phyloP scores from a whole-genome alignment of 2,888 invertebrate species.

The Agriopis marginaria region DNA sequence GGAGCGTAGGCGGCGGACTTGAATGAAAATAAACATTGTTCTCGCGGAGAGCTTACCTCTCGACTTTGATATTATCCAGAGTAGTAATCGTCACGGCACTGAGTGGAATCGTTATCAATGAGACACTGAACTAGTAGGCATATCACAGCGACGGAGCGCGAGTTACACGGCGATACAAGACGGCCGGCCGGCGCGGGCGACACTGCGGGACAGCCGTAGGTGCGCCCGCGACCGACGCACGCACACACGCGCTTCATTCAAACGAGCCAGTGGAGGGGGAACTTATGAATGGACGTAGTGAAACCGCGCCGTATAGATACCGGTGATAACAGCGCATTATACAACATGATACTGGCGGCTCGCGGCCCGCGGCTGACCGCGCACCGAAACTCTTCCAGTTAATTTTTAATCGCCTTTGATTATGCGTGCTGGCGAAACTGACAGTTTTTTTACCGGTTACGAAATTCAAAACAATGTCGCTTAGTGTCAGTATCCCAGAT shows the following conservation, averaged over 20 bases:
- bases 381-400: slow-evolving; percentile 50
- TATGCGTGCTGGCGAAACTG: slow-evolving; percentile 55
- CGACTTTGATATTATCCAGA: slow-evolving; percentile 84
- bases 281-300: slow-evolving; percentile 86
- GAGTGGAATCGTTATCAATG: slow-evolving; percentile 62
- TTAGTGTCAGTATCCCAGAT: slow-evolving; percentile 49
- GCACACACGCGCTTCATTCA: slow-evolving; percentile 77
- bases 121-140: slow-evolving; percentile 74
- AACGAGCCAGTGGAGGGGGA: slow-evolving; percentile 69
- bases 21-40: slow-evolving; percentile 82
- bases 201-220: slow-evolving; percentile 57
- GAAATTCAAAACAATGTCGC: slow-evolving; percentile 51
- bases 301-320: slow-evolving; percentile 73
- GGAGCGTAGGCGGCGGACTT: slow-evolving; percentile 79
- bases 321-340: slow-evolving; percentile 79
- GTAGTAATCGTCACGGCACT: slow-evolving; percentile 77
- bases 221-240: slow-evolving; percentile 70
- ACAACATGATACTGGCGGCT: slow-evolving; percentile 60
- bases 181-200: slow-evolving; percentile 68
- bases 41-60: slow-evolving; percentile 71
- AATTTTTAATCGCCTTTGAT: slow-evolving; percentile 51
- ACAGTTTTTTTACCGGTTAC: slow-evolving; percentile 45
- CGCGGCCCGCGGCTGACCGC: slow-evolving; percentile 39
- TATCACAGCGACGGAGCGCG: slow-evolving; percentile 68
- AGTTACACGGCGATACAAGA: slow-evolving; percentile 58